These are phyloP conservation scores for Ptilonorhynchus violaceus DNA, from an alignment of 2,113 vertebrate genomes.

Conservation along the genomic window DNA sequence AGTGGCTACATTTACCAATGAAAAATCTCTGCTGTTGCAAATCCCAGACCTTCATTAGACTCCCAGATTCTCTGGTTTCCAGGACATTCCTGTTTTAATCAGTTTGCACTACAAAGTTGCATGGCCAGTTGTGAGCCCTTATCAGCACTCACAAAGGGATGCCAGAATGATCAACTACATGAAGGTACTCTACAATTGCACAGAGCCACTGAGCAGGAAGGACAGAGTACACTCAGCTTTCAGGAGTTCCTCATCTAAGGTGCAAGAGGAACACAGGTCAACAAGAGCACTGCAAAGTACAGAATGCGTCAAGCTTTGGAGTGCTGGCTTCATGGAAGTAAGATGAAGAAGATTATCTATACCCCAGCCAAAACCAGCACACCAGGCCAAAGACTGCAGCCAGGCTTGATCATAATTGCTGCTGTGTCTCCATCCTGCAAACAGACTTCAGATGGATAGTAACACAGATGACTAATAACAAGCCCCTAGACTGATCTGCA, in stretches of 20 bases:
- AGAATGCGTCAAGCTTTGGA: neutral
- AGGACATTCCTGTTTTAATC: neutral
- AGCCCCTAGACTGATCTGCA: neutral
- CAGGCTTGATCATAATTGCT: neutral
- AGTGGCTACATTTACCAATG: neutral
- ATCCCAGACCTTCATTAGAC: neutral
- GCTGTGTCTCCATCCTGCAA: neutral
- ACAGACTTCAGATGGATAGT: neutral
- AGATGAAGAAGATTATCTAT: neutral
- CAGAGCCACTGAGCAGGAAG: neutral
- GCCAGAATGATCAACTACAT: accelerated
- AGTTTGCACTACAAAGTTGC: neutral
- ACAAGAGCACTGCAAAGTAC: neutral
- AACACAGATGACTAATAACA: neutral
- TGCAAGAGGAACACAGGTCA: neutral
- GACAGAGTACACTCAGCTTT: neutral
- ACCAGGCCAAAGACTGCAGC: neutral
- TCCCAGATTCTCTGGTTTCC: neutral
- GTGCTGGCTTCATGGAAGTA: neutral
- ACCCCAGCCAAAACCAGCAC: neutral
- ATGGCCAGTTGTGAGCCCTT: neutral
- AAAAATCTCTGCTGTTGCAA: neutral
- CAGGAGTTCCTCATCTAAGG: neutral
- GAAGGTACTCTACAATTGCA: neutral
- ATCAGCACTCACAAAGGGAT: neutral